phyloP scores from a whole-genome alignment of 2,113 vertebrate species.

The Hippocampus mohnikei region DNA sequence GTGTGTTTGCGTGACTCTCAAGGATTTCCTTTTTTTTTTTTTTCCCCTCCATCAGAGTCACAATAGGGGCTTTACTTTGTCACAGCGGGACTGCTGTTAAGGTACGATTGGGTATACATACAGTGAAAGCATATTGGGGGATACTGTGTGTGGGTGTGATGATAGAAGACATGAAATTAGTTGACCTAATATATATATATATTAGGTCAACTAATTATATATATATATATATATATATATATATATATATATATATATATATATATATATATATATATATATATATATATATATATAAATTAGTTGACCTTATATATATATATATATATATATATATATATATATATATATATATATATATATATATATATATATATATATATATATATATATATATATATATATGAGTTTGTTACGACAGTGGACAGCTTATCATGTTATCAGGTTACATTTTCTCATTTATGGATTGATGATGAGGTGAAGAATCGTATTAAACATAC shows the following conservation, averaged over 20 bases:
- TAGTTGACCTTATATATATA: too few relatives aligned
- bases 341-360: neutral
- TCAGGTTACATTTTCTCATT: neutral
- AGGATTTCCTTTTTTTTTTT: conserved; percentile 33
- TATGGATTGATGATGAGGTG: neutral
- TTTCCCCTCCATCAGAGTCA: conserved; percentile 30
- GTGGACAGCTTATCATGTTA: too few relatives aligned
- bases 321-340: neutral
- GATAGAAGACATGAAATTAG: neutral
- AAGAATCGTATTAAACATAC: neutral
- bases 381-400: too few relatives aligned
- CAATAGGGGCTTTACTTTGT: conserved; percentile 47
- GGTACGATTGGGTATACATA: conserved; percentile 24
- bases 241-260: too few relatives aligned
- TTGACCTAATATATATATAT: too few relatives aligned
- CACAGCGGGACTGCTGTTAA: conserved; percentile 44
- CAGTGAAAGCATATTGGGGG: conserved; percentile 1
- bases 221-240: too few relatives aligned
- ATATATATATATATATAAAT: too few relatives aligned
- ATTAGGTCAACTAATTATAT: too few relatives aligned
- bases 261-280: too few relatives aligned
- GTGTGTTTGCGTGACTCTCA: conserved; percentile 57
- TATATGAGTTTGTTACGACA: too few relatives aligned
- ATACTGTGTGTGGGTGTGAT: neutral
- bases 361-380: too few relatives aligned